Evolutionary conservation across 2,113 vertebrate species (phyloP).

Genomic region (Halcyon malimbica): DNA sequence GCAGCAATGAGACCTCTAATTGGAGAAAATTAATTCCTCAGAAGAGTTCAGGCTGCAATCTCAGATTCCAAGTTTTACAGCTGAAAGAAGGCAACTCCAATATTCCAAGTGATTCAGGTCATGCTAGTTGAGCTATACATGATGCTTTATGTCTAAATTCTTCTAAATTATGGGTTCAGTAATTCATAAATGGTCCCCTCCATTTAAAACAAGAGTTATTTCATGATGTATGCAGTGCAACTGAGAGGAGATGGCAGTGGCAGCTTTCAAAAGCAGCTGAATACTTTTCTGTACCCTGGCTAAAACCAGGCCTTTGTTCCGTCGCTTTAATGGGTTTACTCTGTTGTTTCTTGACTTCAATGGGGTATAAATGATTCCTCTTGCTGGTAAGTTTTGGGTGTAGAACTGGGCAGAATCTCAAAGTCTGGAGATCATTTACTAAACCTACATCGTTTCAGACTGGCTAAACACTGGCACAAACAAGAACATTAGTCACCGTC

Average conservation of each 20-base stretch:
- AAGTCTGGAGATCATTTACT: constrained; percentile 49
- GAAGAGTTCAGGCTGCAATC: background rate
- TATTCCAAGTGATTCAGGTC: background rate
- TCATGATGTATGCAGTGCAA: background rate
- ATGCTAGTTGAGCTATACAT: background rate
- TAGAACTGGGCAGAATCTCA: constrained; percentile 12
- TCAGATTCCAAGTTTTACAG: background rate
- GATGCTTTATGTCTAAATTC: background rate
- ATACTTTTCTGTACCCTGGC: background rate
- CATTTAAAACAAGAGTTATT: background rate
- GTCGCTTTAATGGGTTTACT: background rate
- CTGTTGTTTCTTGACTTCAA: background rate
- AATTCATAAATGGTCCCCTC: background rate
- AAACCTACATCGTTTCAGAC: constrained; percentile 19
- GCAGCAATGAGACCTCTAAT: background rate
- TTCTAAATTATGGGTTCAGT: background rate
- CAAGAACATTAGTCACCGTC: background rate
- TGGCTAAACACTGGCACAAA: constrained; percentile 18
- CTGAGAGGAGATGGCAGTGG: background rate
- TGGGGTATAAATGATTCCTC: background rate
- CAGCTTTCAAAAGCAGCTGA: background rate
- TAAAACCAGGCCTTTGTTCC: background rate
- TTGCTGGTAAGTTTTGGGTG: background rate
- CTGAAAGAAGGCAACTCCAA: background rate
- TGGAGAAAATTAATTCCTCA: constrained; percentile 18